Conservation (phyloP, 2,797 vertebrate species). For the Brotula barbata region DNA sequence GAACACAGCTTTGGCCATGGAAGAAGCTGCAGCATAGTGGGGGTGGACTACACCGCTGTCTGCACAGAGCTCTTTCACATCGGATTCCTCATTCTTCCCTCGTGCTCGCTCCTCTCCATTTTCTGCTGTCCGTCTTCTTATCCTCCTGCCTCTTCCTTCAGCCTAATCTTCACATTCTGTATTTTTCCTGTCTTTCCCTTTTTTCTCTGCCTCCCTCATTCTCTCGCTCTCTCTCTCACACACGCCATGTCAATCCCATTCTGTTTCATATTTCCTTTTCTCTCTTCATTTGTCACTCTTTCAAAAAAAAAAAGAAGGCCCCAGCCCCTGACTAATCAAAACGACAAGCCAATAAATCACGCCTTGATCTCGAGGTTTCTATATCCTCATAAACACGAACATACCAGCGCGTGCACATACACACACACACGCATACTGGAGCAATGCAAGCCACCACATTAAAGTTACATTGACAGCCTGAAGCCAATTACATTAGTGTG, state of each 20-base stretch:
- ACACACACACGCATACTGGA: constrained; percentile 30
- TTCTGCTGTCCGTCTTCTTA: constrained; percentile 16
- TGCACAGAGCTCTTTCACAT: constrained; percentile 46
- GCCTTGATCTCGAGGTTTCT: constrained; percentile 54
- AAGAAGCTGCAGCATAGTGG: constrained; percentile 33
- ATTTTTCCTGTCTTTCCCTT: constrained; percentile 9
- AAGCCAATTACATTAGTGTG: constrained; percentile 65
- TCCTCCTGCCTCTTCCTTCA: neutral
- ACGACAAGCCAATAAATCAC: constrained; percentile 66
- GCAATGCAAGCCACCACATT: constrained; percentile 27
- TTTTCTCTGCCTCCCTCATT: constrained; percentile 9
- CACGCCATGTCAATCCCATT: constrained; percentile 16
- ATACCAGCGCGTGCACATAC: constrained; percentile 16
- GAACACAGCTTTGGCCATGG: constrained; percentile 46
- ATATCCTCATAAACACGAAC: constrained; percentile 41
- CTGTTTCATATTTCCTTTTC: constrained; percentile 12
- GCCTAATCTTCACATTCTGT: neutral
- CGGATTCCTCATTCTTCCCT: constrained; percentile 36
- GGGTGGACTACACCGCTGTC: constrained; percentile 43
- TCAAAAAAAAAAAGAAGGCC: constrained; percentile 40
- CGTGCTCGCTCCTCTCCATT: constrained; percentile 23
- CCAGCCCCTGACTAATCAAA: constrained; percentile 60
- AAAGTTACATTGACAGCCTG: constrained; percentile 42
- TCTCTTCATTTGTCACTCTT: constrained; percentile 42
- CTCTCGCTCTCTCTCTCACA: neutral